Percentiles rank a stretch among this genome's conserved stretches.
phyloP scores from a whole-genome alignment of 2,113 vertebrate species.

The Menura novaehollandiae region DNA sequence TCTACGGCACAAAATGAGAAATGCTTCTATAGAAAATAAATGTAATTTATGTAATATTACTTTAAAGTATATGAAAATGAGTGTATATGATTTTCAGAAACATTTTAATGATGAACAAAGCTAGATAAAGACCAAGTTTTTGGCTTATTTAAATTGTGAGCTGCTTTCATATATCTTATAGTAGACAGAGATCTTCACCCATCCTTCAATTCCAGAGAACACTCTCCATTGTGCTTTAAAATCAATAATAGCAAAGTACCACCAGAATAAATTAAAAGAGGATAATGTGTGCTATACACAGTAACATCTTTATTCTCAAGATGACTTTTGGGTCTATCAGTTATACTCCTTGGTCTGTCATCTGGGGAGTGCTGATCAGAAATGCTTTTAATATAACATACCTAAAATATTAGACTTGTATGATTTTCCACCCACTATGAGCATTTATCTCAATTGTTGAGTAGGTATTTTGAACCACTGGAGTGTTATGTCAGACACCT shows the following conservation, averaged over 20 bases:
- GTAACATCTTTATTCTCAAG: background rate
- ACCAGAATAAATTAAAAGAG: background rate
- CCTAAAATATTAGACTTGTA: background rate
- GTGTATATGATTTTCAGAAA: background rate
- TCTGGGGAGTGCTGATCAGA: background rate
- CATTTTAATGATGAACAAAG: background rate
- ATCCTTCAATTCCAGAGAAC: background rate
- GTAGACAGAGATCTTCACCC: background rate
- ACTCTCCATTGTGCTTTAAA: background rate
- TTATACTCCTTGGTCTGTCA: background rate
- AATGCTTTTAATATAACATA: background rate
- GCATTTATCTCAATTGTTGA: fast-evolving
- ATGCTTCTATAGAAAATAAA: background rate
- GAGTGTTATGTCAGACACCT: background rate
- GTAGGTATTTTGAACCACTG: background rate
- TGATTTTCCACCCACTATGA: background rate
- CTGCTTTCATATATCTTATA: background rate
- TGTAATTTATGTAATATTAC: background rate
- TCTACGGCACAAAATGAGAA: background rate
- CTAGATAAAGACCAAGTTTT: background rate
- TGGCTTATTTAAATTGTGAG: background rate
- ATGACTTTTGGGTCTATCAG: background rate
- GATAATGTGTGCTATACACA: background rate
- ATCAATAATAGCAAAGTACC: background rate
- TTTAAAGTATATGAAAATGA: background rate